These are phyloP conservation scores for Centropristis striata DNA, from an alignment of 2,113 vertebrate genomes.

Conservation along the genomic window DNA sequence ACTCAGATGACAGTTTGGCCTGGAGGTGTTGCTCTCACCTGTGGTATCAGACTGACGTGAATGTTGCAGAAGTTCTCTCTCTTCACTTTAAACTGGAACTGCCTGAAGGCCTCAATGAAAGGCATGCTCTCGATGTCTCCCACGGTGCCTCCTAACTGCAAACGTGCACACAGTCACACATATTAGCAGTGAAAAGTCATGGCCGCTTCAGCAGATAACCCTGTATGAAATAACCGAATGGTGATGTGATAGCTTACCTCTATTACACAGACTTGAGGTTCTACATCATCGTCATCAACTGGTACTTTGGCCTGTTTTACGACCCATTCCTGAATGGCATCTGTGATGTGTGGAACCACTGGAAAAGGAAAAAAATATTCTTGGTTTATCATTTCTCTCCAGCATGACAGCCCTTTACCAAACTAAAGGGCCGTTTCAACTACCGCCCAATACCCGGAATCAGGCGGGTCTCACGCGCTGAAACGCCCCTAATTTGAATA, in stretches of 20 bases:
- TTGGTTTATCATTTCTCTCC: background rate
- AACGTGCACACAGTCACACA: constrained; percentile 8
- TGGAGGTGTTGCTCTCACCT: constrained; percentile 84
- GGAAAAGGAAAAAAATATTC: constrained; percentile 31
- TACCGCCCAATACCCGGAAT: too few species aligned
- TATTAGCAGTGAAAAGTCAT: background rate
- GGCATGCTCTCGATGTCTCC: constrained; percentile 99
- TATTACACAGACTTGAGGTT: constrained; percentile 97
- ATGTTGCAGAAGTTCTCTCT: constrained; percentile 98
- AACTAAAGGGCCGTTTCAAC: too few species aligned
- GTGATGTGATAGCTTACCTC: constrained; percentile 85
- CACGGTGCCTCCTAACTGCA: constrained; percentile 94
- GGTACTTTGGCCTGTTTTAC: constrained; percentile 93
- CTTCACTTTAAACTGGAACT: constrained; percentile 98
- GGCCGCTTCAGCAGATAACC: background rate
- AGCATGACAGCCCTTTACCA: background rate
- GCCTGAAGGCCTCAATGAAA: constrained; percentile 97
- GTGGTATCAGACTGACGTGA: constrained; percentile 96
- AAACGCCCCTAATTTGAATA: too few species aligned
- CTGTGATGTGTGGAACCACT: constrained; percentile 99
- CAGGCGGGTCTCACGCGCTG: too few species aligned
- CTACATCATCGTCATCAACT: constrained; percentile 92
- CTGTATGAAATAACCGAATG: background rate
- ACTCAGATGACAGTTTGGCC: background rate
- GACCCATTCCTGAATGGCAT: constrained; percentile 98